Percentiles rank a stretch among this genome's conserved stretches.
phyloP scores from a whole-genome alignment of 2,113 vertebrate genomes.

The Cyanoderma ruficeps region DNA sequence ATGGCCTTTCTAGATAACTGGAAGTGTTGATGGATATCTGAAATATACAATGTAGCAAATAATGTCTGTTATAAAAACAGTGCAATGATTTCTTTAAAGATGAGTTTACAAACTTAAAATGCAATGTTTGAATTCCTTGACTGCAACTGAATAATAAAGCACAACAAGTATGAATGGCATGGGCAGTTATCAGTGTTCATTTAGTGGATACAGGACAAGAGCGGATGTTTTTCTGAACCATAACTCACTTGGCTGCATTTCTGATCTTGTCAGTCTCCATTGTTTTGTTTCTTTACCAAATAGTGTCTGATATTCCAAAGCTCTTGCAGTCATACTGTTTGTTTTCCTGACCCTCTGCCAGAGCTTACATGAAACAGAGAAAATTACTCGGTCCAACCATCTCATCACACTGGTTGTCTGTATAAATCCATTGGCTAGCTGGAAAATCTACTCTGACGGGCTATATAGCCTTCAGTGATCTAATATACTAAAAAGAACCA shows the following conservation, averaged over 20 bases:
- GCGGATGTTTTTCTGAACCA: not conserved
- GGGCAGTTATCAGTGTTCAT: not conserved
- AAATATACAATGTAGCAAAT: not conserved
- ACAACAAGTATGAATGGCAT: not conserved
- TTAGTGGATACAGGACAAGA: not conserved
- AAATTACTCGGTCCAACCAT: not conserved
- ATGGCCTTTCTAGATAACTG: not conserved
- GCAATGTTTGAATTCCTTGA: not conserved
- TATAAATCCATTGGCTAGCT: not conserved
- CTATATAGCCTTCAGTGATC: not conserved
- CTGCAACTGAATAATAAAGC: not conserved
- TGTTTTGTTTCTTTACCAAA: conserved; percentile 36
- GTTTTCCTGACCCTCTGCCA: conserved; percentile 26
- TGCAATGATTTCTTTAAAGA: not conserved
- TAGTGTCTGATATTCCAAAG: conserved; percentile 1
- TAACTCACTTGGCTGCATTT: not conserved
- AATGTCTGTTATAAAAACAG: not conserved
- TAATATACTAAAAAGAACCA: not conserved
- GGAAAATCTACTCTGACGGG: conserved; percentile 21
- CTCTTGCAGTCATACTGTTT: not conserved
- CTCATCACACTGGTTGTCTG: not conserved
- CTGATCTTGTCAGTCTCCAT: not conserved
- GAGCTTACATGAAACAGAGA: not conserved
- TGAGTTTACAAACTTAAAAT: not conserved
- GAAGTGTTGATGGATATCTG: not conserved